phyloP scores from a whole-genome alignment of 2,888 invertebrate genomes.

The Tenthredo amoena region DNA sequence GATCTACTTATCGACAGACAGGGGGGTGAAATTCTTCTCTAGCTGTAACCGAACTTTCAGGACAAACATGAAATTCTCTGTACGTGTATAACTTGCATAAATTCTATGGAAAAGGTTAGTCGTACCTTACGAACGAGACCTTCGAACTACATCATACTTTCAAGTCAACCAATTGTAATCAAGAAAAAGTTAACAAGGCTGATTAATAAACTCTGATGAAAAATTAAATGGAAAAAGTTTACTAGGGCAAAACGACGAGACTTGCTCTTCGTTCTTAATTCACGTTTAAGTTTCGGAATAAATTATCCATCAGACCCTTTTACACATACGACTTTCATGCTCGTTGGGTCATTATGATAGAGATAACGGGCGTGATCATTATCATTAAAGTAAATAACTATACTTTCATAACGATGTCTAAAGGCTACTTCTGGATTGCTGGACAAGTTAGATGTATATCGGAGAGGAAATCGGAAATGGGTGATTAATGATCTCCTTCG shows the following conservation, averaged over 20 bases:
- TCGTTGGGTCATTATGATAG: not conserved
- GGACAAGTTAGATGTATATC: constrained; percentile 30
- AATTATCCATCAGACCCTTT: not conserved
- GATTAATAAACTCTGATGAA: constrained; percentile 16
- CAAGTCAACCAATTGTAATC: not conserved
- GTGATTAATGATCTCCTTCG: constrained; percentile 39
- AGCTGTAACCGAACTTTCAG: constrained; percentile 4
- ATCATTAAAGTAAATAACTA: not conserved
- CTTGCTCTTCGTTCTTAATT: not conserved
- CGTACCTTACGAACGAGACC: not conserved
- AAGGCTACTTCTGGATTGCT: not conserved
- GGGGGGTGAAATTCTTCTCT: not conserved
- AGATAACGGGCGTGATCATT: not conserved
- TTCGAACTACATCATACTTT: not conserved
- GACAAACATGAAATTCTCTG: constrained; percentile 10
- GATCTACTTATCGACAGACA: constrained; percentile 11
- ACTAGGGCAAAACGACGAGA: not conserved
- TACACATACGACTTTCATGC: not conserved
- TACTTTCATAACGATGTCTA: not conserved
- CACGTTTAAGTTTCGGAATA: not conserved
- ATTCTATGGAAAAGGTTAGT: not conserved
- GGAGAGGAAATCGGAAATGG: not conserved
- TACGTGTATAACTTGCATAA: not conserved
- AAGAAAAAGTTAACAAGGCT: constrained; percentile 4
- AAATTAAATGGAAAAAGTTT: constrained; percentile 16